Conservation (phyloP, 2,113 vertebrate genomes). For the Indicator indicator region DNA sequence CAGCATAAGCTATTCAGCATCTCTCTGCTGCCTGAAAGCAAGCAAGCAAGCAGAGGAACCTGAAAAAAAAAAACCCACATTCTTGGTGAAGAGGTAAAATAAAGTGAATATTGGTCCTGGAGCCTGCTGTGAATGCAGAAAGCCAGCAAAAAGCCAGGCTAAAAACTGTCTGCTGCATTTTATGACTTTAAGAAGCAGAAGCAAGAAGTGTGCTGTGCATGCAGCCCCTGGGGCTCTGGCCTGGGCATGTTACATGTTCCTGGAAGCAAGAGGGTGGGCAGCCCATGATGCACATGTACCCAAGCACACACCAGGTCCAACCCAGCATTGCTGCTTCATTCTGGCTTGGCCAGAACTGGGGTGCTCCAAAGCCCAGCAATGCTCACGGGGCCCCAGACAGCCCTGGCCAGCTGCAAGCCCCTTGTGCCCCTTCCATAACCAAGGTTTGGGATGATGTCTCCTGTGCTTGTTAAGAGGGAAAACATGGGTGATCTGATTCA, state of each 20-base stretch:
- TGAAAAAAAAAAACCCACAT: neutral
- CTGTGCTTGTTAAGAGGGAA: neutral
- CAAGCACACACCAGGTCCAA: neutral
- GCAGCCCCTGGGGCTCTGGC: neutral
- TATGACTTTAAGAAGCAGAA: neutral
- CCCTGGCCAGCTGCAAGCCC: neutral
- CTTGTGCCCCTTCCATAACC: fast-evolving
- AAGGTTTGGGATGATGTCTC: neutral
- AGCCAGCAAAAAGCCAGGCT: neutral
- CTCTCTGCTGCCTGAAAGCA: neutral
- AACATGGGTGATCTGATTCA: neutral
- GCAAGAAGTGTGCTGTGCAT: fast-evolving
- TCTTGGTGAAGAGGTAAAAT: neutral
- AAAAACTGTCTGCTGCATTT: neutral
- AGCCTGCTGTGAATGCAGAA: neutral
- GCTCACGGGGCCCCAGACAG: neutral
- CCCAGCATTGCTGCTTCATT: neutral
- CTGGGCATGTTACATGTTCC: fast-evolving
- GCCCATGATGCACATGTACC: fast-evolving
- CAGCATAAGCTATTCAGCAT: neutral
- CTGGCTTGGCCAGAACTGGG: neutral
- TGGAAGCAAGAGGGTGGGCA: neutral
- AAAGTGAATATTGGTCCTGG: neutral
- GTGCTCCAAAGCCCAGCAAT: neutral
- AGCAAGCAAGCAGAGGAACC: neutral